phyloP scores from a whole-genome alignment of 1,140 invertebrate genomes.

The Drosophila pachea region DNA sequence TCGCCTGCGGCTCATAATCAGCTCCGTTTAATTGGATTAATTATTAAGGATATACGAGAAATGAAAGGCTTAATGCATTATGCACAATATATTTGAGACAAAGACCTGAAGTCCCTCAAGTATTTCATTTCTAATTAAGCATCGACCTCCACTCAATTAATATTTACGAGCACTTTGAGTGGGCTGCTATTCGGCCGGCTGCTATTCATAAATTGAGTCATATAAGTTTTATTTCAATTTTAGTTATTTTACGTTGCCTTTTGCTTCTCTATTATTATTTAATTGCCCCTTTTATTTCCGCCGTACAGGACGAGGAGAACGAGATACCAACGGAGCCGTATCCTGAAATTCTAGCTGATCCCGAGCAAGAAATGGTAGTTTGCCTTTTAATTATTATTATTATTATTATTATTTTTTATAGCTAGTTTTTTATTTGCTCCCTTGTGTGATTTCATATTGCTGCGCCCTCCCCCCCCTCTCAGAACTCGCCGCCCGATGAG shows the following conservation, averaged over 20 bases:
- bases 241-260: not conserved
- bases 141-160: not conserved
- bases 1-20: slow-evolving; percentile 14
- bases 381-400: slow-evolving; percentile 2
- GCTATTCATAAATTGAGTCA: not conserved
- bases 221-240: not conserved
- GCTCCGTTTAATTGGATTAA: slow-evolving; percentile 7
- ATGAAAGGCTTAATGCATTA: not conserved
- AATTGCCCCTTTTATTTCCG: slow-evolving; percentile 1
- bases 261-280: slow-evolving; percentile 11
- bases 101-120: not conserved
- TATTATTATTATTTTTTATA: slow-evolving; percentile 1
- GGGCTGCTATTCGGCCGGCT: not conserved
- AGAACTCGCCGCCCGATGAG: slow-evolving; percentile 24
- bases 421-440: slow-evolving; percentile 16
- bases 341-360: not conserved
- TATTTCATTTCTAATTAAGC: not conserved
- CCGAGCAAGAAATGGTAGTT: slow-evolving; percentile 16
- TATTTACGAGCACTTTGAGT: not conserved
- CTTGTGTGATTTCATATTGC: slow-evolving; percentile 8
- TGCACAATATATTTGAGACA: not conserved
- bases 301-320: slow-evolving; percentile 51
- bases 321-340: slow-evolving; percentile 5
- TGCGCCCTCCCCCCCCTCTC: not conserved
- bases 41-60: not conserved